These are phyloP conservation scores for Melolontha melolontha DNA, from an alignment of 2,888 invertebrate species.

Conservation along the genomic window DNA sequence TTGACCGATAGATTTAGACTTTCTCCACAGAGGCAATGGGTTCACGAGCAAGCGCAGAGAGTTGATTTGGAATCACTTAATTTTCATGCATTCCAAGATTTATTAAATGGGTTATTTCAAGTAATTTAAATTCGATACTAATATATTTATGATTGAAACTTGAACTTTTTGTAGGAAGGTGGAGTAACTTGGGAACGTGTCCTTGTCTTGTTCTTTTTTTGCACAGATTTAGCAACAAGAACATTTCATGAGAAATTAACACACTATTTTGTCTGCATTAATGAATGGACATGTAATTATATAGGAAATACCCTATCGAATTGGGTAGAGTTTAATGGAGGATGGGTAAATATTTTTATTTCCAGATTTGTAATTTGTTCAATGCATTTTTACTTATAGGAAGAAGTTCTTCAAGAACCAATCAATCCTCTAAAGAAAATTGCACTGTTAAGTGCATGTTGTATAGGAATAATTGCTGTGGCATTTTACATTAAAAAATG, in stretches of 20 bases:
- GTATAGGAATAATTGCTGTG: conserved; percentile 16
- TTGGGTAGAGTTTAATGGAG: conserved; percentile 71
- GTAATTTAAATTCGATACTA: conserved; percentile 56
- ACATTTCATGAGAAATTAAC: conserved; percentile 62
- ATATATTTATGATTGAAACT: conserved; percentile 8
- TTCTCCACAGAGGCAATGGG: conserved; percentile 67
- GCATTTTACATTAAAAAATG: conserved; percentile 18
- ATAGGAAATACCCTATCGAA: conserved; percentile 70
- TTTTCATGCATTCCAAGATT: conserved; percentile 70
- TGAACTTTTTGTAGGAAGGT: conserved; percentile 64
- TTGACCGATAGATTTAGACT: conserved; percentile 62
- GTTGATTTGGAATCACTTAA: conserved; percentile 68
- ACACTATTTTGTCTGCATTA: conserved; percentile 69
- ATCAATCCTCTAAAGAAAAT: conserved; percentile 21
- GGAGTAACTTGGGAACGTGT: conserved; percentile 70
- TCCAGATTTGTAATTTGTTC: not conserved
- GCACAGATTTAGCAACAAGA: conserved; percentile 70
- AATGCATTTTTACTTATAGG: conserved; percentile 5
- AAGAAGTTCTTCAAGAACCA: conserved; percentile 15
- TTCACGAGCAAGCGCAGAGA: conserved; percentile 68
- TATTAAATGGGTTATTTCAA: conserved; percentile 71
- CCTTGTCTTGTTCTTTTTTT: conserved; percentile 69
- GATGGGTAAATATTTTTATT: conserved; percentile 67
- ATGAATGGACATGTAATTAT: conserved; percentile 70
- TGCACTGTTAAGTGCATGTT: conserved; percentile 19